Conservation (phyloP, 1,140 invertebrate genomes). For the Physella acuta region DNA sequence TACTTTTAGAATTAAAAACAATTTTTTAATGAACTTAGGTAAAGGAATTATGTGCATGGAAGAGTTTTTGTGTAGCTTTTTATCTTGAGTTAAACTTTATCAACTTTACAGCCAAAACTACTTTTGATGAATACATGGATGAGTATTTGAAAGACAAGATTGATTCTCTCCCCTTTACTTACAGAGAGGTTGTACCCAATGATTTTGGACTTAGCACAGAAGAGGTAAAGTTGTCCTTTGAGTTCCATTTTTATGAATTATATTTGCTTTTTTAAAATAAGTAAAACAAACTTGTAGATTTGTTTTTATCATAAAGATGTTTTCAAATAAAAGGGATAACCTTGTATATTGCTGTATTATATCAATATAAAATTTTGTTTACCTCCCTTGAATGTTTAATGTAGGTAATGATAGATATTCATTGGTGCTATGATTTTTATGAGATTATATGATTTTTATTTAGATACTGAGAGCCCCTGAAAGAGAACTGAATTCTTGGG, state of each 20-base stretch:
- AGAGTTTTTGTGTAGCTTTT: too few relatives aligned
- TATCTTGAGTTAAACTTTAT: too few relatives aligned
- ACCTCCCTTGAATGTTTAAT: too few relatives aligned
- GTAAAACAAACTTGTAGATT: background rate
- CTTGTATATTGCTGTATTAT: too few relatives aligned
- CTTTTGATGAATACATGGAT: constrained; percentile 86
- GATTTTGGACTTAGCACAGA: constrained; percentile 85
- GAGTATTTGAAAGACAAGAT: constrained; percentile 94
- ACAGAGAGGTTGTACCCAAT: constrained; percentile 84
- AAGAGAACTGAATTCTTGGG: constrained; percentile 92
- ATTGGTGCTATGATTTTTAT: too few relatives aligned
- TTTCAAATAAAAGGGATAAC: background rate
- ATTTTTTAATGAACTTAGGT: too few relatives aligned
- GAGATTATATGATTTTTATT: too few relatives aligned
- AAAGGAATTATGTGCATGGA: too few relatives aligned
- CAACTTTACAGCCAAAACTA: constrained; percentile 64
- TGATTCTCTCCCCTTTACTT: constrained; percentile 85
- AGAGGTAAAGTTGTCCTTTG: constrained; percentile 66
- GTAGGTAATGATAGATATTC: too few relatives aligned
- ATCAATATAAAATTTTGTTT: too few relatives aligned
- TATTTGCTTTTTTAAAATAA: background rate
- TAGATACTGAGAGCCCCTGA: constrained; percentile 90
- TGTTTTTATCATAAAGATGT: background rate
- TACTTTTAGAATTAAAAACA: too few relatives aligned
- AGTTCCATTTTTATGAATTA: background rate